phyloP scores from a whole-genome alignment of 2,113 vertebrate genomes.

The Takifugu bimaculatus region DNA sequence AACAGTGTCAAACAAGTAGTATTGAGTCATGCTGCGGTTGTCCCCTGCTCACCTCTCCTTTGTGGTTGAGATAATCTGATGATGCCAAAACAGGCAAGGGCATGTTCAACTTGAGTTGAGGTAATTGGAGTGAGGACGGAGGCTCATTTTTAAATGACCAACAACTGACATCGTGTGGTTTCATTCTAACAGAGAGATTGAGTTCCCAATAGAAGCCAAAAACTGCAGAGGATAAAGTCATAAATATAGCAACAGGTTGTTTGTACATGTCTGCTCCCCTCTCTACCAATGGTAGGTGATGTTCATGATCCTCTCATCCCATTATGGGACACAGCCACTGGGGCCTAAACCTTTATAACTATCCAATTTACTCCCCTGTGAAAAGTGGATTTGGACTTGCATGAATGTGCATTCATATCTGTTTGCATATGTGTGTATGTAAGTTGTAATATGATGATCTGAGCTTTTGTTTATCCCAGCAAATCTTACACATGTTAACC shows the following conservation, averaged over 20 bases:
- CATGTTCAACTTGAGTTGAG: conserved; percentile 6
- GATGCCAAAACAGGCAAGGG: background rate
- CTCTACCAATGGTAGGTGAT: conserved; percentile 70
- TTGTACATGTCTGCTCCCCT: conserved; percentile 70
- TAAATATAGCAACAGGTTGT: conserved; percentile 70
- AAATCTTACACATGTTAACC: conserved; percentile 32
- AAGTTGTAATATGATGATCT: conserved; percentile 37
- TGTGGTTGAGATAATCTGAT: no score
- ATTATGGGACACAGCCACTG: conserved; percentile 64
- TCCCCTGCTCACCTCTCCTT: no score
- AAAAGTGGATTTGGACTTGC: conserved; percentile 22
- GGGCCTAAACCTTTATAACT: conserved; percentile 56
- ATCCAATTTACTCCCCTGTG: conserved; percentile 40
- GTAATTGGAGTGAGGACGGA: background rate
- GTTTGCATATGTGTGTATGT: conserved; percentile 43
- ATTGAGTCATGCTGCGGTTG: no score
- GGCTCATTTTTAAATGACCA: conserved; percentile 1
- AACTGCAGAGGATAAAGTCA: conserved; percentile 59
- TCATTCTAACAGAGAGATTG: conserved; percentile 24
- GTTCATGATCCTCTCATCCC: conserved; percentile 69
- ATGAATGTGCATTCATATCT: conserved; percentile 38
- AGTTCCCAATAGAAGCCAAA: conserved; percentile 63
- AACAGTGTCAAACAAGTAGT: no score
- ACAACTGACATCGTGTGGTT: conserved; percentile 33
- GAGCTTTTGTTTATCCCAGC: conserved; percentile 31